phyloP scores from a whole-genome alignment of 2,113 vertebrate species.

The Microcebus jonahi region DNA sequence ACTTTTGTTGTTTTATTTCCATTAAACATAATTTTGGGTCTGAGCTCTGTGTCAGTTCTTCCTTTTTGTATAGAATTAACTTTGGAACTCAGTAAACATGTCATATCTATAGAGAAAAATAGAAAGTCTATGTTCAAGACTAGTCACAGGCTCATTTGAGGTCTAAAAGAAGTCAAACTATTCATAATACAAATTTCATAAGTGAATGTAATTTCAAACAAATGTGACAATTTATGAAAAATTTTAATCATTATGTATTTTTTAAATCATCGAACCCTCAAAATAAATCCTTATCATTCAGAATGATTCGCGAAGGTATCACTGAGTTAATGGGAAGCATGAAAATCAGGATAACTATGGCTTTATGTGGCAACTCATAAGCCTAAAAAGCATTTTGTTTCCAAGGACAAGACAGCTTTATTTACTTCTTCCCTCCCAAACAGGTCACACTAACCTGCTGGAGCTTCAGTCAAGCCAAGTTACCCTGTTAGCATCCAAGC shows the following conservation, averaged over 20 bases:
- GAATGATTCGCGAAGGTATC: not conserved
- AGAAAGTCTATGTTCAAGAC: not conserved
- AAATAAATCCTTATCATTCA: not conserved
- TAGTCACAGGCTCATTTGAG: not conserved
- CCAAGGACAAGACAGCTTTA: not conserved
- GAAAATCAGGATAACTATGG: not conserved
- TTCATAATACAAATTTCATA: not conserved
- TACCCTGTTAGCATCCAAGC: not conserved
- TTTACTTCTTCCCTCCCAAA: not conserved
- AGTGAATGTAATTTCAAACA: constrained; percentile 1
- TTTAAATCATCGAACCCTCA: not conserved
- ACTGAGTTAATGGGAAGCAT: not conserved
- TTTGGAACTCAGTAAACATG: not conserved
- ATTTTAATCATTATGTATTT: not conserved
- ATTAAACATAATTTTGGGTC: not conserved
- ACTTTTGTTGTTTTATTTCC: not conserved
- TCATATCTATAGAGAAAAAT: constrained; percentile 9
- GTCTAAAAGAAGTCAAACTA: not conserved
- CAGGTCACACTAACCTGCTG: not conserved
- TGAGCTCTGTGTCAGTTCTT: constrained; percentile 5
- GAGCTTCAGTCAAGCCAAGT: not conserved
- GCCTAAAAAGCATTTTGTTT: constrained; percentile 2
- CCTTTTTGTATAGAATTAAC: not conserved
- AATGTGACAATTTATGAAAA: not conserved
- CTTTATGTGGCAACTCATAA: not conserved